Evolutionary conservation across 2,888 invertebrate genomes (phyloP), one percentile per base, ranked within the genome.

Genomic region (Drosophila nigritarsus): DNA sequence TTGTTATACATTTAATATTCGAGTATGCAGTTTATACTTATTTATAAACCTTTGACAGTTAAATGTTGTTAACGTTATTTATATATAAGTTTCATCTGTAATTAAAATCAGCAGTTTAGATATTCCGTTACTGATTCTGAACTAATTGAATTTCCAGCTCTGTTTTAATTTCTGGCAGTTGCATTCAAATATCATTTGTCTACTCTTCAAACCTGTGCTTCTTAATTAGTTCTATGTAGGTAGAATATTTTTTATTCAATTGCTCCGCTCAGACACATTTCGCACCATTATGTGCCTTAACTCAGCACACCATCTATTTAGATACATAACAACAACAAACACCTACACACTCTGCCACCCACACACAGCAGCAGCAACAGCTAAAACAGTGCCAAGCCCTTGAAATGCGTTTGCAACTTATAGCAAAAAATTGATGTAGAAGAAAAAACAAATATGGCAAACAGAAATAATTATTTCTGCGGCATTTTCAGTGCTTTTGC

Each of bases 401-500:
- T 76, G 75, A 63, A 64, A 49, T 49, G 30, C 27, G 58, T 38
- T 61, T 42, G 65, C 51, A 40, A 45, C 64, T 50, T 29, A 63
- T 11, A 58, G 60, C 56, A 48, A 51, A 62, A 64, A 61, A 61
- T 73, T 75, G 75, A 85, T 82, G 80, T 75, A n/a, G 32, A 42
- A 55, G n/a, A n/a, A 40, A 65, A 80, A 73, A 63, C 80, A 82
- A 85, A 85, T 87, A 84, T 78, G 82, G 87, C 84, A 78, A 89
- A 68, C 64, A 89, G 74, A 85, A 87, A 85, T 89, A 89, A 85
- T 85, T 85, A 85, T 85, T 84, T 85, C 56, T 89, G 90, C 78
- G 85, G 90, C 85, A 69, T 84, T 82, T 68, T 65, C 78, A 68
- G 71, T 66, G 87, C 68, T 68, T 42, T 72, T 63, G 65, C 72